Percentiles rank a stretch among this genome's conserved stretches.
Evolutionary conservation across 1,140 invertebrate species (phyloP).

Genomic region (Grapholita molesta): DNA sequence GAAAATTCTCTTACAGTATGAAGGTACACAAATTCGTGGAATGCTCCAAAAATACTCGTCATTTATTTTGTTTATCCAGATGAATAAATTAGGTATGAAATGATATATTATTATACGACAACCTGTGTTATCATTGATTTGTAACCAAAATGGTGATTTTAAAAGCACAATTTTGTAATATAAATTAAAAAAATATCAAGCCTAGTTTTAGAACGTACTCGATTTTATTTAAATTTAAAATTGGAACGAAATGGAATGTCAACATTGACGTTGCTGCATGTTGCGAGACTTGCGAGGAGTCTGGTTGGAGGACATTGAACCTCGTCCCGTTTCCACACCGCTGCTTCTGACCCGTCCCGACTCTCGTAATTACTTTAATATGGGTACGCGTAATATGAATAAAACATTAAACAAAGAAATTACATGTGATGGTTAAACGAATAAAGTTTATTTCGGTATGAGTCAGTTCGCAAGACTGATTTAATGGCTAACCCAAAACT

Average conservation of each 20-base stretch:
- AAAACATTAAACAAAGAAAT: neutral
- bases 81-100: too few relatives aligned
- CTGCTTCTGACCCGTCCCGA: constrained; percentile 40
- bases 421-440: neutral
- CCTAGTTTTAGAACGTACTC: neutral
- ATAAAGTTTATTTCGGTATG: neutral
- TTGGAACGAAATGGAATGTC: constrained; percentile 15
- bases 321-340: constrained; percentile 45
- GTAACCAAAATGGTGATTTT: too few relatives aligned
- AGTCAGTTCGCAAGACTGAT: neutral
- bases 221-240: neutral
- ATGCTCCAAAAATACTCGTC: too few relatives aligned
- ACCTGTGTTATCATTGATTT: too few relatives aligned
- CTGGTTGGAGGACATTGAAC: constrained; percentile 36
- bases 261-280: neutral
- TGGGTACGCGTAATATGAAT: neutral
- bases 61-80: too few relatives aligned
- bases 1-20: too few relatives aligned
- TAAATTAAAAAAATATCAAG: too few relatives aligned
- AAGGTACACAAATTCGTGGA: too few relatives aligned
- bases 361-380: constrained; percentile 33
- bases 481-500: too few relatives aligned
- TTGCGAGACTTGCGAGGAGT: constrained; percentile 5
- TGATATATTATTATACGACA: too few relatives aligned
- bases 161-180: too few relatives aligned